Percentiles rank a stretch among this genome's conserved stretches.
These are phyloP conservation scores for Blastobasis adustella DNA, from an alignment of 2,888 invertebrate genomes.

Conservation along the genomic window DNA sequence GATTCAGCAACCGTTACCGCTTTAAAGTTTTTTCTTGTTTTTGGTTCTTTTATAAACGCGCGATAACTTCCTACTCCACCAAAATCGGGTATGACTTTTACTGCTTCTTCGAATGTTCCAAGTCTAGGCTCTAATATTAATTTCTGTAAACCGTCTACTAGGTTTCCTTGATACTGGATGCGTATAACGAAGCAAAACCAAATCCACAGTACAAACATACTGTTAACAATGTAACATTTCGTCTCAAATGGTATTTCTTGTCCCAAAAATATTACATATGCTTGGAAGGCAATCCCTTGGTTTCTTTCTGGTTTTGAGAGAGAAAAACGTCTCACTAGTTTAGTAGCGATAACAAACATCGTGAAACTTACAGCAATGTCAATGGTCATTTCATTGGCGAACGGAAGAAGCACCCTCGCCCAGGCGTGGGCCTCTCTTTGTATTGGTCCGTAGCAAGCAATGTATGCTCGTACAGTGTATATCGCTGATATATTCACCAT, in stretches of 20 bases:
- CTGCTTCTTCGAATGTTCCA: conserved; percentile 27
- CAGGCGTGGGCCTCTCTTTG: conserved; percentile 32
- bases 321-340: conserved; percentile 19
- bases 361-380: conserved; percentile 22
- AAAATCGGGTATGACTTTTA: conserved; percentile 27
- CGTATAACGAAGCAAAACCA: conserved; percentile 48
- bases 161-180: conserved; percentile 41
- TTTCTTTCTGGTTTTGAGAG: conserved; percentile 9
- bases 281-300: conserved; percentile 21
- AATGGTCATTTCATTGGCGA: conserved; percentile 28
- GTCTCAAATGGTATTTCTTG: conserved; percentile 31
- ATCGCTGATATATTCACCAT: conserved; percentile 28
- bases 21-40: conserved; percentile 22
- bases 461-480: conserved; percentile 23
- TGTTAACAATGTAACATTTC: conserved; percentile 30
- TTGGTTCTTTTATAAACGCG: conserved; percentile 27
- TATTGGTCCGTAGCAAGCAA: conserved; percentile 36
- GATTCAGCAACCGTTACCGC: conserved; percentile 18
- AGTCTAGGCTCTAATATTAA: conserved; percentile 33
- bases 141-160: conserved; percentile 35
- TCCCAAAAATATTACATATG: conserved; percentile 38
- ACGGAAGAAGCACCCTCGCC: conserved; percentile 35
- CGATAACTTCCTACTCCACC: conserved; percentile 29
- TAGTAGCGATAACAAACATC: conserved; percentile 20
- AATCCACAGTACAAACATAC: conserved; percentile 39